Evolutionary conservation across 1,140 invertebrate genomes (phyloP).

Genomic region (Laupala kohalensis): DNA sequence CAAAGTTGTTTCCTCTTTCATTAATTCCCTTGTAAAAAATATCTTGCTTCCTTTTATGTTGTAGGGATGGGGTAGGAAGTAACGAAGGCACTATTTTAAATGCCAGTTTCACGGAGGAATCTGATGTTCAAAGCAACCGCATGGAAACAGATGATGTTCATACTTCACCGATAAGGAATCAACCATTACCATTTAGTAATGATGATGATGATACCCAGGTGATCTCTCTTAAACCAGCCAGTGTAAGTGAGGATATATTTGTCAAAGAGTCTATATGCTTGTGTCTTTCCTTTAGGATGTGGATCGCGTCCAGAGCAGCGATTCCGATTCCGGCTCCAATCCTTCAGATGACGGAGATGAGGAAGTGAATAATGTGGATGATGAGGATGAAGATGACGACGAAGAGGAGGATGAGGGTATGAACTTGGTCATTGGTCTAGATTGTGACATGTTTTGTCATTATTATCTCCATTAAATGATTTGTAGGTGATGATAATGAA

Average conservation of each 20-base stretch:
- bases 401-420: constrained; percentile 41
- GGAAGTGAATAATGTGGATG: constrained; percentile 34
- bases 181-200: constrained; percentile 7
- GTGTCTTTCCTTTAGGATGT: constrained; percentile 5
- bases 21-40: neutral
- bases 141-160: neutral
- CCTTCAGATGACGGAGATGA: constrained; percentile 21
- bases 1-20: too few species aligned
- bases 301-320: constrained; percentile 2
- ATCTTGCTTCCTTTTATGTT: neutral
- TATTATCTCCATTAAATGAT: neutral
- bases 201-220: constrained; percentile 15
- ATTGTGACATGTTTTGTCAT: neutral
- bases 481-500: constrained; percentile 31
- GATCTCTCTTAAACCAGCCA: neutral
- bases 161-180: neutral
- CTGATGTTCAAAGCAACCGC: neutral
- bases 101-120: neutral
- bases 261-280: neutral
- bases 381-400: constrained; percentile 40
- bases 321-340: constrained; percentile 25
- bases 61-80: neutral
- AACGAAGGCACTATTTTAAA: constrained; percentile 1
- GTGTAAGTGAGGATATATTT: neutral
- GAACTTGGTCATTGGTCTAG: neutral